Base-by-base conservation (phyloP, 2,888 invertebrate genomes). In the Ophioninae sp. region DNA sequence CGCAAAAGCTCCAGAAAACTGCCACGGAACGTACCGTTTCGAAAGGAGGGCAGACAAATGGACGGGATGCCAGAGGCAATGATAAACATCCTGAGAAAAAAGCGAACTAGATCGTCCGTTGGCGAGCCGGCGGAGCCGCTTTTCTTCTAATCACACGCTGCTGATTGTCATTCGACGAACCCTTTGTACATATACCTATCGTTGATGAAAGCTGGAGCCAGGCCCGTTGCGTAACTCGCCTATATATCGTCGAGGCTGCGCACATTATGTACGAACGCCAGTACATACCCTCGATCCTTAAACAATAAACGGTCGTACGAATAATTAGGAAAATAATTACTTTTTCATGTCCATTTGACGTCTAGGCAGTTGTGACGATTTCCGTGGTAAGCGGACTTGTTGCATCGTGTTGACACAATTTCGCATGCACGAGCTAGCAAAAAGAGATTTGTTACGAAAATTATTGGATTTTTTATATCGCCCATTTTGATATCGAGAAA, bases 1-100 rank as follows among this genome's bases (percentile, higher is more conserved):
- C 98, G 56, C 97, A 98, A 93, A 99, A 99, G 30, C 72, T 84
- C 37, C 72, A 79, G 63, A 84, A 81, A 30, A 74, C 83, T 8
- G 82, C 75, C 2, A 83, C 64, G 30, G 67, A 65, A 10, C 56
- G 59, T 59, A 20, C 8, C 22, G 22, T 22, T 5, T 13, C 59
- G 7, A 59, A 2, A 20, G 9, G 59, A 20, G 22, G 59, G 3
- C 59, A 59, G 22, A 22, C 59, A 20, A 59, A 59, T 17, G 59
- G 59, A 13, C 51, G 51, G 13, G 51, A 51, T 6, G 51, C 51
- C 51, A 13, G 17, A 17, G 13, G 51, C 10, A 51, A 51, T 51
- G 13, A 51, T 51, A 51, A 51, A 51, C 51, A 17, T 13, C 17
- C 17, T 13, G 51, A 51, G 51, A 51, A 51, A 10, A 51, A 51